These are phyloP conservation scores for Pogoniulus pusillus DNA, from an alignment of 2,797 vertebrate species.

Conservation along the genomic window DNA sequence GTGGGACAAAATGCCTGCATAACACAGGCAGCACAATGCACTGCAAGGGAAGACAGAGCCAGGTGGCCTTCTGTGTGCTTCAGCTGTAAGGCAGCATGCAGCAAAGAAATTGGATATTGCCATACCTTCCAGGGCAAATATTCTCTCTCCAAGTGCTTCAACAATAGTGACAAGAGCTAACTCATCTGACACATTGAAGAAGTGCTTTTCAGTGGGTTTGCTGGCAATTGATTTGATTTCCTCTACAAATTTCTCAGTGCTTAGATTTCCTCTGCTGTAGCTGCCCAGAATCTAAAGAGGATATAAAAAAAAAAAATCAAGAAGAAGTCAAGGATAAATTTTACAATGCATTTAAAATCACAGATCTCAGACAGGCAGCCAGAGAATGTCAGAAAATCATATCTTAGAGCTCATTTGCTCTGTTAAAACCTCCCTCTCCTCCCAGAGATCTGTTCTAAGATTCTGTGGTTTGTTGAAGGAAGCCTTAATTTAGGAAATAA, in stretches of 20 bases:
- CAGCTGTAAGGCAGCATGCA: not conserved
- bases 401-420: not conserved
- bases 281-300: conserved; percentile 89
- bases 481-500: not conserved
- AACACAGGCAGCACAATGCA: not conserved
- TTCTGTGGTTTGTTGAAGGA: not conserved
- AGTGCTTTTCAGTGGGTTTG: conserved; percentile 87
- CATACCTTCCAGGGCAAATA: conserved; percentile 97
- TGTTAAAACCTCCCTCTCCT: not conserved
- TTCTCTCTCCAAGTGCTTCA: conserved; percentile 90
- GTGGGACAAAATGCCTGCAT: not conserved
- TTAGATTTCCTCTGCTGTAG: conserved; percentile 92
- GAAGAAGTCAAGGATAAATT: not conserved
- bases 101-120: not conserved
- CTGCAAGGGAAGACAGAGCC: not conserved
- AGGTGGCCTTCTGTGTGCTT: not conserved
- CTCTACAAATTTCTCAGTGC: conserved; percentile 84
- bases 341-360: not conserved
- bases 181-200: conserved; percentile 97
- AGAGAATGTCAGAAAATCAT: not conserved
- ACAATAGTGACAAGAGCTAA: conserved; percentile 88
- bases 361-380: not conserved
- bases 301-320: not conserved
- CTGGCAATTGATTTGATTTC: conserved; percentile 94
- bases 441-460: not conserved